Percentiles rank a stretch among this genome's conserved stretches.
Evolutionary conservation across 1,140 invertebrate genomes (phyloP).

Genomic region (Eubasilissa regina): DNA sequence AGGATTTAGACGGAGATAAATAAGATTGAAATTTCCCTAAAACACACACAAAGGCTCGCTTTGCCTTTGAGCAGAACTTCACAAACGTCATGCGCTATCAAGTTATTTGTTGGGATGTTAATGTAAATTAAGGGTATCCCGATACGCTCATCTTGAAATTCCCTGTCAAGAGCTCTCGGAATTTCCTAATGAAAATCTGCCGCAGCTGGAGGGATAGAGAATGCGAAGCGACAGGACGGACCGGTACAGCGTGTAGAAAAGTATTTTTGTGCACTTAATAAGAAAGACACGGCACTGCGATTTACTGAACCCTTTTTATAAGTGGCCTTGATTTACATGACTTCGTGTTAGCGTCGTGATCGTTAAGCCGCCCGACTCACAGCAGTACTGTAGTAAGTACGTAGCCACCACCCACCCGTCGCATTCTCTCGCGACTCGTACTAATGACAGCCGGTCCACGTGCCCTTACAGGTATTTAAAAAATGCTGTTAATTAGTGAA

Average conservation of each 20-base stretch:
- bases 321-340: not conserved
- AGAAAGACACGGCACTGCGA: not conserved
- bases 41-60: too few relatives aligned
- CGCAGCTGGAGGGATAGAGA: not conserved
- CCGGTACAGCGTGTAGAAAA: not conserved
- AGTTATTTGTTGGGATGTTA: slow-evolving; percentile 42
- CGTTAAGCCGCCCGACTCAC: too few relatives aligned
- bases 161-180: slow-evolving; percentile 26
- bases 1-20: too few relatives aligned
- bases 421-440: slow-evolving; percentile 13
- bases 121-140: slow-evolving; percentile 42
- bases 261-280: not conserved
- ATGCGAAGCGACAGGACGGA: not conserved
- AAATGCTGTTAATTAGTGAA: slow-evolving; percentile 27
- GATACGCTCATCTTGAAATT: slow-evolving; percentile 38
- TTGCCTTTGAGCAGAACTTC: too few relatives aligned
- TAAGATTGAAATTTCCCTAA: too few relatives aligned
- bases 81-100: slow-evolving; percentile 24
- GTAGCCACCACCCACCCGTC: not conserved
- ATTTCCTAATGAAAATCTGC: slow-evolving; percentile 52
- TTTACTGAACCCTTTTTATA: not conserved
- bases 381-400: not conserved
- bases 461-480: slow-evolving; percentile 14
- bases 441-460: slow-evolving; percentile 22
- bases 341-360: not conserved